Percentiles rank a stretch among this genome's conserved stretches.
phyloP scores from a whole-genome alignment of 2,797 vertebrate species.

The Thripadectes ignobilis region DNA sequence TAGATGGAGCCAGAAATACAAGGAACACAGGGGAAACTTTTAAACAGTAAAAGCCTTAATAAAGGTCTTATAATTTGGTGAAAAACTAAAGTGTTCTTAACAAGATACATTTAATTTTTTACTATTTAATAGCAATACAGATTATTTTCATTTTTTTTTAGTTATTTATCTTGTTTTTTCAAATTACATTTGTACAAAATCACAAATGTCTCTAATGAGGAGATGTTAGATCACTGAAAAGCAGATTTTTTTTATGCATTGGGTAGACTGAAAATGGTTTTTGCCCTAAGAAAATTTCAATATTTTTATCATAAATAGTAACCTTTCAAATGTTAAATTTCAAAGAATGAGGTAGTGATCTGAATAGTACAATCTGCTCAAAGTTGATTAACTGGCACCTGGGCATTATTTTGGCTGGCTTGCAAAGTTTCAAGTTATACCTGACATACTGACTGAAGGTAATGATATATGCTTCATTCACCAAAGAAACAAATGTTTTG shows the following conservation, averaged over 20 bases:
- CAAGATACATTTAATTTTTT: not conserved
- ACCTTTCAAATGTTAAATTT: conserved; percentile 16
- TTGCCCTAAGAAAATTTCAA: not conserved
- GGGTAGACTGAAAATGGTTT: not conserved
- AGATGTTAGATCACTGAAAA: not conserved
- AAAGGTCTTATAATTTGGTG: not conserved
- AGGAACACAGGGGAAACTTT: not conserved
- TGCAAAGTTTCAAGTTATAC: conserved; percentile 71
- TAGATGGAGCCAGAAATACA: not conserved
- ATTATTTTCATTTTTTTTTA: not conserved
- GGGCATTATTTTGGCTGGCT: conserved; percentile 48
- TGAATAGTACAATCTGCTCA: conserved; percentile 29
- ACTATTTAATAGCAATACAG: not conserved
- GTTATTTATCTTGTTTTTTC: not conserved
- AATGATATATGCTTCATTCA: conserved; percentile 77
- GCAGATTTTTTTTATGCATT: not conserved
- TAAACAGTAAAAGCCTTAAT: not conserved
- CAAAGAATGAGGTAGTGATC: not conserved
- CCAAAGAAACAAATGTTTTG: conserved; percentile 79
- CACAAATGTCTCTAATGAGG: not conserved
- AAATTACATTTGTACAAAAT: not conserved
- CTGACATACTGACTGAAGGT: conserved; percentile 69
- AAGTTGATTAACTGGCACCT: conserved; percentile 66
- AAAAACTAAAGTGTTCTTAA: not conserved
- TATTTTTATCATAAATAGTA: not conserved